Conservation (phyloP, 2,113 vertebrate genomes). For the Mastomys natalensis region DNA sequence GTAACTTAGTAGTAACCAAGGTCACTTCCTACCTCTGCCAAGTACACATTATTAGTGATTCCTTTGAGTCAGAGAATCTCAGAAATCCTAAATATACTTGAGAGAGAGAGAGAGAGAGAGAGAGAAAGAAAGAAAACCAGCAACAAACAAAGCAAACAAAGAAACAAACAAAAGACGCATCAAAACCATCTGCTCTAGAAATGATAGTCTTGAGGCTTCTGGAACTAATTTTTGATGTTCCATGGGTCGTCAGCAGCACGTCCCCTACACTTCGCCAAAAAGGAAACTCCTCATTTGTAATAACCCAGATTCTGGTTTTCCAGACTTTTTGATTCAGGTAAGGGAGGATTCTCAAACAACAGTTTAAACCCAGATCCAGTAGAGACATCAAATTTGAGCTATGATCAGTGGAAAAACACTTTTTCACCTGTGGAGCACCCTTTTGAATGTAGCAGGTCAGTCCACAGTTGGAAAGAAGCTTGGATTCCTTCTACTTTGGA, state of each 20-base stretch:
- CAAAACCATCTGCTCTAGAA: not conserved
- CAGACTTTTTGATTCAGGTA: not conserved
- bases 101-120: not conserved
- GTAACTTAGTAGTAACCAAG: not conserved
- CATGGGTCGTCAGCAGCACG: not conserved
- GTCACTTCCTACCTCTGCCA: not conserved
- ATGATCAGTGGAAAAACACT: not conserved
- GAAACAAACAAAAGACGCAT: not conserved
- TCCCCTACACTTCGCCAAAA: not conserved
- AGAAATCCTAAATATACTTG: not conserved
- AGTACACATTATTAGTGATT: not conserved
- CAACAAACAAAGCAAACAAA: not conserved
- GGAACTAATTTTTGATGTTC: not conserved
- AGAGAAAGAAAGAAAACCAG: not conserved
- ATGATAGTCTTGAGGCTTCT: not conserved
- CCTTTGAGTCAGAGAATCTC: not conserved
- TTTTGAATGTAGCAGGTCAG: not conserved
- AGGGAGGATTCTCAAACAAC: not conserved
- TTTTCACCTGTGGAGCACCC: not conserved
- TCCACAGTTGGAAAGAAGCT: not conserved
- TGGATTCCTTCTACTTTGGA: not conserved
- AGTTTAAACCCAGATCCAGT: not conserved
- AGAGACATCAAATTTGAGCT: not conserved
- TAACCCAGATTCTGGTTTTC: not conserved
- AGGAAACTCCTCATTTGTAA: constrained; percentile 12